Percentiles rank a stretch among this genome's conserved stretches.
These are phyloP conservation scores for Odobenus rosmarus DNA, from an alignment of 2,113 vertebrate genomes.

Conservation along the genomic window DNA sequence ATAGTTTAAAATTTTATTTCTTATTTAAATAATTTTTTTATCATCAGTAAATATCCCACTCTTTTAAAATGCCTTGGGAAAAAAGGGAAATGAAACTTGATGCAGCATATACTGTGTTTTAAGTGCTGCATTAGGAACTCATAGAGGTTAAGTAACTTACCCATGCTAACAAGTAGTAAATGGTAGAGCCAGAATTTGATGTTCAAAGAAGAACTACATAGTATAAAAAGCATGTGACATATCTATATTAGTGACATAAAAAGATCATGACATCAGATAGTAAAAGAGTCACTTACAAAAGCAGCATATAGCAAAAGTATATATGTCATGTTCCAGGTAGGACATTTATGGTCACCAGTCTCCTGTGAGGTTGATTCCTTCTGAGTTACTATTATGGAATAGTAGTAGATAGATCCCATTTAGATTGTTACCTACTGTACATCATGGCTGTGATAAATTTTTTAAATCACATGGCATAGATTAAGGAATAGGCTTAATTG, in stretches of 20 bases:
- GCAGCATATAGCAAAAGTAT: not conserved
- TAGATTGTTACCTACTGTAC: not conserved
- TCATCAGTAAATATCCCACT: not conserved
- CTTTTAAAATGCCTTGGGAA: not conserved
- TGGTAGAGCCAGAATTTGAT: not conserved
- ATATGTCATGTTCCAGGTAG: not conserved
- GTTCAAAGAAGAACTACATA: slow-evolving; percentile 23
- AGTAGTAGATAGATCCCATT: not conserved
- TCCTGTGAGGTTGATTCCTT: not conserved
- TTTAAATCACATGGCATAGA: not conserved
- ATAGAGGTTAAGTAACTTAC: not conserved
- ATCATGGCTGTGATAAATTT: not conserved
- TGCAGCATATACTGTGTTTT: not conserved
- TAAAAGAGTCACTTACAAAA: slow-evolving; percentile 54
- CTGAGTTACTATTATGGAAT: not conserved
- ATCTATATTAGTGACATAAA: not conserved
- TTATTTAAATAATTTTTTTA: not conserved
- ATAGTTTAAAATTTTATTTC: not conserved
- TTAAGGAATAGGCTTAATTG: not conserved
- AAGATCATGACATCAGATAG: not conserved
- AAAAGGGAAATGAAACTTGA: not conserved
- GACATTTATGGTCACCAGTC: not conserved
- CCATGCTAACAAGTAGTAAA: not conserved
- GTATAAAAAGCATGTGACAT: not conserved
- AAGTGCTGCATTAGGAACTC: not conserved